Percentiles rank a stretch among this genome's conserved stretches.
Conservation (phyloP, 2,113 vertebrate genomes). For the Dinomys branickii region DNA sequence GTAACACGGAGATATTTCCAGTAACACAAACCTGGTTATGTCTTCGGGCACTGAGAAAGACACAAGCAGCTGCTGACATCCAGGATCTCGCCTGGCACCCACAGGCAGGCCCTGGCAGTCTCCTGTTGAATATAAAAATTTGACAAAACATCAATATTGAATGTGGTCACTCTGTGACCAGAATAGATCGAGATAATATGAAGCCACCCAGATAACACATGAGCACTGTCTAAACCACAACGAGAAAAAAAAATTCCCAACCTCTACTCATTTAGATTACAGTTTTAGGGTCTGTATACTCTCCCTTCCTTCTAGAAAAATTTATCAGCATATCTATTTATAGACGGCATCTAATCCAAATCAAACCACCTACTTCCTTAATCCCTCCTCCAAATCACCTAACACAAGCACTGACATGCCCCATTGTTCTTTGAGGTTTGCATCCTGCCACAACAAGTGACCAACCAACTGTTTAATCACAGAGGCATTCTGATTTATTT, state of each 20-base stretch:
- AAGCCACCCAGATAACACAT: neutral
- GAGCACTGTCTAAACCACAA: neutral
- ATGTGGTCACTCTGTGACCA: neutral
- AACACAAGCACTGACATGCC: neutral
- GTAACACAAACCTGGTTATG: constrained; percentile 3
- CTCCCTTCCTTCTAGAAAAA: neutral
- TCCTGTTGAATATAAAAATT: neutral
- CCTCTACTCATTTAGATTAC: neutral
- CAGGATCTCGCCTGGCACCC: neutral
- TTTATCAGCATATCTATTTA: neutral
- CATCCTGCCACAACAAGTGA: neutral
- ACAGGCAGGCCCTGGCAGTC: neutral
- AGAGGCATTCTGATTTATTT: neutral
- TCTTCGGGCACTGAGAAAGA: constrained; percentile 20
- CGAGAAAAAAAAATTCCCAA: neutral
- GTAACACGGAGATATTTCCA: neutral
- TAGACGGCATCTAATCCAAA: neutral
- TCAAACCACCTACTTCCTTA: neutral
- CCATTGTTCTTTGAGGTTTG: neutral
- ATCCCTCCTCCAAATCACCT: neutral
- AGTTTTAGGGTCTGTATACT: neutral
- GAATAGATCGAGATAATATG: neutral
- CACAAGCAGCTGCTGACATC: neutral
- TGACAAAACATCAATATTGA: neutral
- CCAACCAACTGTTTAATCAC: neutral